Evolutionary conservation across 2,113 vertebrate species (phyloP), one percentile per base, ranked within the genome.

Genomic region (Pelvicachromis taeniatus): DNA sequence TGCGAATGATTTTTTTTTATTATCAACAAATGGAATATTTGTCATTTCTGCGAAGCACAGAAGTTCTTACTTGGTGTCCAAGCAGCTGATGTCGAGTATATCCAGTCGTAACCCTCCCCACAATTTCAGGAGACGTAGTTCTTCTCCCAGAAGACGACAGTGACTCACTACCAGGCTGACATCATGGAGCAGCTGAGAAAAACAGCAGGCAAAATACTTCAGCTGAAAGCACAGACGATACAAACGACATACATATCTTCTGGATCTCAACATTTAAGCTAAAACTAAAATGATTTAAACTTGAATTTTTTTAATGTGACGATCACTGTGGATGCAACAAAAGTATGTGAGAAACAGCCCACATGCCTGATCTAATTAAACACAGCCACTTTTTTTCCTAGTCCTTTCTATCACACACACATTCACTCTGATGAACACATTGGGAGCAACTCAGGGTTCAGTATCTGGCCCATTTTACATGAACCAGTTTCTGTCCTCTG

Each of bases 81-180:
- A 48, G 79, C 95, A 96, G 87, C 83, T 82, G 77, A 97, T 91
- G 82, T 92, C 29, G 35, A 95, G 80, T 31, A 97, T 90, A 40
- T 95, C 80, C 2, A 96, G 89, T 26, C 79, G 90, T 7, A 95
- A 48, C n/a, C 90, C 82, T 1, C 96, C 96, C 94, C 95, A 96
- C 85, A 87, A 88, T 33, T 90, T 91, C 80, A 97, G 85, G 82
- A 84, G 83, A 38, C 93, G 92, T 21, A 96, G 12, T 88, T 97
- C 96, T 80, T 96, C 96, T 10, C 96, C 96, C 56, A 97, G 91
- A 55, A 95, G 94, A 80, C 95, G 94, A 59, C 94, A 94, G 90
- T 86, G 93, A 75, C 95, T 92, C 84, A 95, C 95, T 83, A 94
- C 95, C 91, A 96, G 78, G 63, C 95, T 75, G 3, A 97, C 91